phyloP scores from a whole-genome alignment of 2,113 vertebrate genomes.

The Siniperca knerii region DNA sequence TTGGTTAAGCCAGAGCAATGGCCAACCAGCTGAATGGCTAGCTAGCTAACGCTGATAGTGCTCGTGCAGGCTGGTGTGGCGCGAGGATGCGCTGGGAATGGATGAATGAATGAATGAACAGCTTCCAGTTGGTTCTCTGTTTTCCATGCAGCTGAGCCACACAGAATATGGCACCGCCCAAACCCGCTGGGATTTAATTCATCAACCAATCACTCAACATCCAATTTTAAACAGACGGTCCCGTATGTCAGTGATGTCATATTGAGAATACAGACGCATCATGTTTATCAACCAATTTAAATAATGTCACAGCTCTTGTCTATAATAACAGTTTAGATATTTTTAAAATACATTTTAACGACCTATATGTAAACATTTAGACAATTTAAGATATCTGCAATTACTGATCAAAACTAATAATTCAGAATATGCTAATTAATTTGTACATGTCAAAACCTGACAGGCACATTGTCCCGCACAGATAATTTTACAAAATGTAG shows the following conservation, averaged over 20 bases:
- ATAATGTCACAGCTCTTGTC: not conserved
- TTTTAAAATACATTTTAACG: not conserved
- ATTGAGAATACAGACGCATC: not conserved
- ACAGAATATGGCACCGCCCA: constrained; percentile 63
- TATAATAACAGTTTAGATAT: not conserved
- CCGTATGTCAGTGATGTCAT: not conserved
- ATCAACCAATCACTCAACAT: constrained; percentile 62
- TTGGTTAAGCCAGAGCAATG: not conserved
- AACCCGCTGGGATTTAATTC: constrained; percentile 39
- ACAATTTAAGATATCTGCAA: not conserved
- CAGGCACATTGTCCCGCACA: not conserved
- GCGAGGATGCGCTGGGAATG: not conserved
- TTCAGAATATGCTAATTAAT: not conserved
- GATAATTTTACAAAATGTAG: not conserved
- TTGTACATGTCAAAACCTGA: not conserved
- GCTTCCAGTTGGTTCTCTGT: constrained; percentile 72
- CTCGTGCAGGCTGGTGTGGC: not conserved
- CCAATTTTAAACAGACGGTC: not conserved
- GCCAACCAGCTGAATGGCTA: not conserved
- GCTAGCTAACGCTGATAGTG: not conserved
- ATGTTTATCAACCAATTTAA: not conserved
- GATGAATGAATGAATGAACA: not conserved
- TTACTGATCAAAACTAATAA: not conserved
- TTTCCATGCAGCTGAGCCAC: constrained; percentile 50
- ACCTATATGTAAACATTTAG: not conserved